Evolutionary conservation across 2,113 vertebrate species (phyloP).

Genomic region (Felis catus): F.catus_Fca126_mat1.0 CM031422.1:27037501-27038000

Average conservation of each 20-base stretch:
- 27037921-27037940: neutral
- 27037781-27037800: neutral
- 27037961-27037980: neutral
- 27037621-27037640: neutral
- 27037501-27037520: neutral
- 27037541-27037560: neutral
- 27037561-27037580: neutral
- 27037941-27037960: neutral
- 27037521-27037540: neutral
- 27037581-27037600: neutral
- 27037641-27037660: neutral
- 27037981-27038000: neutral
- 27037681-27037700: too few relatives aligned
- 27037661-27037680: neutral
- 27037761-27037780: neutral
- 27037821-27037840: neutral
- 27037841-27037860: neutral
- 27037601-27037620: neutral
- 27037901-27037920: neutral
- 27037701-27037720: neutral
- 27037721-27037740: neutral
- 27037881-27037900: neutral
- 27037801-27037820: neutral
- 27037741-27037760: neutral
- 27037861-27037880: neutral